A percentile compares a stretch with the other conserved stretches of the same genome.
Conservation (phyloP, 2,888 invertebrate genomes). For the Cabera pusaria region DNA sequence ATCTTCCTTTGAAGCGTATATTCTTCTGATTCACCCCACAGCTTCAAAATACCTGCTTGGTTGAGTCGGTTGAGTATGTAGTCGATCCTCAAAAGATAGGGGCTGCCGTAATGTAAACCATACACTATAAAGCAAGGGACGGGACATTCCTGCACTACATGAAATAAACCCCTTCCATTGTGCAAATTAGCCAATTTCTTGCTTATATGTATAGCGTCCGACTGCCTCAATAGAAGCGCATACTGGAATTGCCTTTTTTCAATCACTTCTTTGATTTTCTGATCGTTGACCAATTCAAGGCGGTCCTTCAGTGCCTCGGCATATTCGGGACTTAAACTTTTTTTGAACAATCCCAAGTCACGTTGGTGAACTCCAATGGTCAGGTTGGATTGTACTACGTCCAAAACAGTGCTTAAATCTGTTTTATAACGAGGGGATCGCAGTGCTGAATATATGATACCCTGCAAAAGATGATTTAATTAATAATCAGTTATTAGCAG, state of each 20-base stretch:
- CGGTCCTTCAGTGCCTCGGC: constrained; percentile 50
- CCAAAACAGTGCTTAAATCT: constrained; percentile 51
- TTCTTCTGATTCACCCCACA: constrained; percentile 63
- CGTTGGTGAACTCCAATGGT: constrained; percentile 64
- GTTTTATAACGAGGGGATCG: constrained; percentile 62
- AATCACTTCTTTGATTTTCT: constrained; percentile 59
- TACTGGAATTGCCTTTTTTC: constrained; percentile 64
- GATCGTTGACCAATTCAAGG: constrained; percentile 61
- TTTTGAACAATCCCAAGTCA: constrained; percentile 59
- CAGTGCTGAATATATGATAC: constrained; percentile 69
- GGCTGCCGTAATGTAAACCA: constrained; percentile 83
- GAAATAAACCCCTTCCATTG: constrained; percentile 71
- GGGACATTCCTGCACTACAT: constrained; percentile 76
- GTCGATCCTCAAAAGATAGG: constrained; percentile 75
- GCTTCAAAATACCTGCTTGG: constrained; percentile 76
- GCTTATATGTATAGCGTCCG: constrained; percentile 59
- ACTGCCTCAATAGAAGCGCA: constrained; percentile 75
- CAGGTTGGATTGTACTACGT: constrained; percentile 53
- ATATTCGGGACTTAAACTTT: constrained; percentile 44
- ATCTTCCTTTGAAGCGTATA: constrained; percentile 40
- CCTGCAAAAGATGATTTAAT: constrained; percentile 52
- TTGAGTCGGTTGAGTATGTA: constrained; percentile 67
- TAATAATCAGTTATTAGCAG: neutral
- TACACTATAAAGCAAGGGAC: constrained; percentile 82
- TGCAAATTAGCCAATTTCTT: constrained; percentile 53